Evolutionary conservation across 2,888 invertebrate species (phyloP).

Genomic region (Aricia artaxerxes): DNA sequence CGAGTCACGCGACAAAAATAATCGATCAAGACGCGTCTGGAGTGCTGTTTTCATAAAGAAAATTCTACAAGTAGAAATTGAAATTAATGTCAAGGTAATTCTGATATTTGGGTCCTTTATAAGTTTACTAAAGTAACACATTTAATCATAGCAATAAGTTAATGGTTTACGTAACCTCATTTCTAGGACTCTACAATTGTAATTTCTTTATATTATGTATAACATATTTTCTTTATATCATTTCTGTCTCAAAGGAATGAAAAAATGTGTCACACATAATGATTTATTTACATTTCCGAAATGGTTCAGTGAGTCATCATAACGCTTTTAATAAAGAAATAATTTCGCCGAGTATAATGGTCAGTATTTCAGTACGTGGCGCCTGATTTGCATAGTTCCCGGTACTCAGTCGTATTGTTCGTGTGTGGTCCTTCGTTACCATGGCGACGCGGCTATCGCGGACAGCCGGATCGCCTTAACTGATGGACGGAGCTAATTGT

Average conservation of each 20-base stretch:
- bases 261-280: not conserved
- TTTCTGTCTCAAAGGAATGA: no score
- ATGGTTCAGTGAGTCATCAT: conserved; percentile 1
- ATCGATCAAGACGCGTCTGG: conserved; percentile 15
- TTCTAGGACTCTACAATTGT: not conserved
- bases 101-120: not conserved
- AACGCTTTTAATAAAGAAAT: conserved; percentile 26
- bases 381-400: conserved; percentile 46
- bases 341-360: conserved; percentile 26
- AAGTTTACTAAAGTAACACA: not conserved
- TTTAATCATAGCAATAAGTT: conserved; percentile 8
- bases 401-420: conserved; percentile 56
- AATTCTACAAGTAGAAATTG: not conserved
- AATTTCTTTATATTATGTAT: no score
- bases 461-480: conserved; percentile 55
- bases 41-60: not conserved
- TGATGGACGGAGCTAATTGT: conserved; percentile 76
- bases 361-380: conserved; percentile 37
- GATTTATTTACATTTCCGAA: conserved; percentile 13
- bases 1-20: conserved; percentile 22
- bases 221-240: no score
- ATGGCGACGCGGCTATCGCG: conserved; percentile 58
- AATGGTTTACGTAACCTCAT: conserved; percentile 1
- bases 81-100: conserved; percentile 2
- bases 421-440: conserved; percentile 76